Evolutionary conservation across 37 sponge, comb jelly and placozoan species (phyloP).

Genomic region (Eunapius fragilis): DNA sequence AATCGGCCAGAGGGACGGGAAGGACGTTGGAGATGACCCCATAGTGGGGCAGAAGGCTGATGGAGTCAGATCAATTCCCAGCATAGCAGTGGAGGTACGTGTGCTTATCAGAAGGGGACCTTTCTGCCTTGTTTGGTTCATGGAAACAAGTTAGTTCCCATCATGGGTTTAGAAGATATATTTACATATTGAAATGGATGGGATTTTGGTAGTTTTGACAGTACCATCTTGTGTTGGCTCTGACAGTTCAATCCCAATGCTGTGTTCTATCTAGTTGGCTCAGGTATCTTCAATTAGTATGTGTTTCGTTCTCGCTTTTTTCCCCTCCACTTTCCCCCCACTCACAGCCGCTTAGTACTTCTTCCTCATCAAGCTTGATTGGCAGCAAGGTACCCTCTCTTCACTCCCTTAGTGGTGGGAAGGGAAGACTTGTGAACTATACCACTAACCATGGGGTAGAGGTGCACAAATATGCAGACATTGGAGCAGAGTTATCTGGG

Average conservation of each 20-base stretch:
- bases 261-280: not conserved
- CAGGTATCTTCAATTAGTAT: not conserved
- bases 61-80: not conserved
- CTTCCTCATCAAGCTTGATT: not conserved
- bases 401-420: not conserved
- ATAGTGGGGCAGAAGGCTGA: not conserved
- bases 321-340: not conserved
- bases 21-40: not conserved
- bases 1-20: not conserved
- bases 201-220: no score
- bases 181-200: no score
- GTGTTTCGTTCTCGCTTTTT: not conserved
- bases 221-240: no score
- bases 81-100: not conserved
- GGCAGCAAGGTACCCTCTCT: not conserved
- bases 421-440: not conserved
- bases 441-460: not conserved
- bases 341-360: not conserved
- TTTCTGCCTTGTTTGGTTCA: not conserved
- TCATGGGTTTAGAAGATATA: no score
- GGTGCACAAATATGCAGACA: slow-evolving; percentile 48
- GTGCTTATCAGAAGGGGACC: not conserved
- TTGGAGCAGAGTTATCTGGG: slow-evolving; percentile 26
- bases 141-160: no score
- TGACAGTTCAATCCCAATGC: no score